Conservation (phyloP, 2,113 vertebrate genomes). For the Eptesicus fuscus region DNA sequence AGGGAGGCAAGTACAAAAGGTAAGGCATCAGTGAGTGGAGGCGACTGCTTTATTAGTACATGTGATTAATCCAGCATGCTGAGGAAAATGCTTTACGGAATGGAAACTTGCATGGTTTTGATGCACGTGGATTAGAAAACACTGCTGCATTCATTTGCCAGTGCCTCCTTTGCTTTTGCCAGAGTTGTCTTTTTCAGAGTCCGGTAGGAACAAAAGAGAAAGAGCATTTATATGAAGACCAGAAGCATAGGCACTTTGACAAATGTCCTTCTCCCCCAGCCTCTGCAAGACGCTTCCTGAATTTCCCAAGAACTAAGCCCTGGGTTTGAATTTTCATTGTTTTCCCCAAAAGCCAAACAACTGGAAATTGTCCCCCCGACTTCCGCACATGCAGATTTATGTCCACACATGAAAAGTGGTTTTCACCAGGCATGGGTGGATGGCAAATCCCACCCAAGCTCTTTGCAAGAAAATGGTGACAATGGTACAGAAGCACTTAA, state of each 20-base stretch:
- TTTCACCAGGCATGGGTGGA: not conserved
- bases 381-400: constrained; percentile 48
- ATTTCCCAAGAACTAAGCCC: constrained; percentile 70
- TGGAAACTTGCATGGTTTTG: constrained; percentile 78
- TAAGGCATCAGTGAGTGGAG: constrained; percentile 75
- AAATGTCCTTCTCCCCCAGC: constrained; percentile 59
- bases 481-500: not conserved
- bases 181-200: constrained; percentile 79
- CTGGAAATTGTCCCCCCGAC: constrained; percentile 43
- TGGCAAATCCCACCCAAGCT: constrained; percentile 51
- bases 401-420: constrained; percentile 70
- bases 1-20: constrained; percentile 71
- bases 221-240: constrained; percentile 52
- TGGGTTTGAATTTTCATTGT: constrained; percentile 71
- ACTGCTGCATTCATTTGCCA: constrained; percentile 77
- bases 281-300: constrained; percentile 69
- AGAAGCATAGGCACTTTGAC: constrained; percentile 69
- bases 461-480: constrained; percentile 2
- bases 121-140: constrained; percentile 83
- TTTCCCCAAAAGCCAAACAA: constrained; percentile 67
- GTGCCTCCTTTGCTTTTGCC: constrained; percentile 78
- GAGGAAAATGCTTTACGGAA: constrained; percentile 82
- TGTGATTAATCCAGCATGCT: constrained; percentile 85
- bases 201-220: constrained; percentile 78
- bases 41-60: constrained; percentile 82